phyloP scores from a whole-genome alignment of 2,888 invertebrate species.

The Erebia epiphron region DNA sequence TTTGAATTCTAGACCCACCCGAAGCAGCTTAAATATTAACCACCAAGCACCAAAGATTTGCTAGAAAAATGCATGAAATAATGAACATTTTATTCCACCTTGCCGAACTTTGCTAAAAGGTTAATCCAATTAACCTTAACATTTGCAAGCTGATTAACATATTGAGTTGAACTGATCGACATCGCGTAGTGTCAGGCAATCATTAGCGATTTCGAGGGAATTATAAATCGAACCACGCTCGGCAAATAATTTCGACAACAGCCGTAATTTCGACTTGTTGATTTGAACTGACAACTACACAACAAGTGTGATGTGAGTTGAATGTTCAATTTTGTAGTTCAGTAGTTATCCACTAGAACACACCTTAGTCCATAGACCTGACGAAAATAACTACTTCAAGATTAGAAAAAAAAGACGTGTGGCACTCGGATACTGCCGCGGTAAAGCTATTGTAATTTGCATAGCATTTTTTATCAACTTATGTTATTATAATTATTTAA shows the following conservation, averaged over 20 bases:
- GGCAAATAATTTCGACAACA: conserved; percentile 62
- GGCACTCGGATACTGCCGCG: too few species aligned
- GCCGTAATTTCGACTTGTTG: conserved; percentile 22
- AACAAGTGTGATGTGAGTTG: conserved; percentile 14
- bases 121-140: conserved; percentile 7
- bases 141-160: conserved; percentile 10
- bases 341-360: not conserved
- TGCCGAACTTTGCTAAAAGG: not conserved
- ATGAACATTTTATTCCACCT: not conserved
- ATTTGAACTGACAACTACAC: conserved; percentile 28
- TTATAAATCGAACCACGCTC: conserved; percentile 15
- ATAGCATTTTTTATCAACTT: too few species aligned
- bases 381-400: not conserved
- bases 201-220: conserved; percentile 8
- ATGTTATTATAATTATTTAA: too few species aligned
- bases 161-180: not conserved
- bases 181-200: conserved; percentile 11
- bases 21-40: too few species aligned
- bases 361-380: too few species aligned
- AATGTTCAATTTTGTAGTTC: conserved; percentile 9
- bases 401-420: too few species aligned
- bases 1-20: too few species aligned
- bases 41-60: too few species aligned
- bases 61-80: too few species aligned
- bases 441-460: too few species aligned